Evolutionary conservation across 2,113 vertebrate genomes (phyloP).

Genomic region (Argyrosomus japonicus): DNA sequence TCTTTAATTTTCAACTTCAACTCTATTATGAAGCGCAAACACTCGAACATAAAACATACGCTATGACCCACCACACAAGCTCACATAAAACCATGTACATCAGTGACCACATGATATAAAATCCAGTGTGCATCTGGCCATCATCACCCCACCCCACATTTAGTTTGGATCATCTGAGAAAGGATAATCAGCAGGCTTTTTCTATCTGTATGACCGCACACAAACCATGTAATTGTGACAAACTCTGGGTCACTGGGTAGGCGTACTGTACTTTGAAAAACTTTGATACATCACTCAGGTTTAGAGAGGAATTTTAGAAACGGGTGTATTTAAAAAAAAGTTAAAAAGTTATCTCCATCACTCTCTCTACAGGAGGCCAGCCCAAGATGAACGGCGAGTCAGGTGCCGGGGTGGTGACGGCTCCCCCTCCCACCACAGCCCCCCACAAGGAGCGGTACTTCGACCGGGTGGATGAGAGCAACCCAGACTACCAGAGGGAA

Average conservation of each 20-base stretch:
- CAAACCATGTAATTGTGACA: neutral
- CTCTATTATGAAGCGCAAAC: no score
- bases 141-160: no score
- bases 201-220: neutral
- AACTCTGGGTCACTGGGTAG: neutral
- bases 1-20: no score
- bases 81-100: no score
- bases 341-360: neutral
- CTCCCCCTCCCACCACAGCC: constrained; percentile 93
- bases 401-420: constrained; percentile 95
- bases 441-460: constrained; percentile 99
- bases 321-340: neutral
- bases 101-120: no score
- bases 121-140: no score
- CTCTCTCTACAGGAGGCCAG: constrained; percentile 69
- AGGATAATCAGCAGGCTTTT: neutral
- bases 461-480: constrained; percentile 97
- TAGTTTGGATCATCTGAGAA: neutral
- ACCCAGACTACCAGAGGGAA: constrained; percentile 95
- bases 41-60: no score
- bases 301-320: neutral
- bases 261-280: no score
- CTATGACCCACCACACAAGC: no score
- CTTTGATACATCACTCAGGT: neutral
- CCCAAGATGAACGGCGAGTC: constrained; percentile 96